phyloP scores from a whole-genome alignment of 2,888 invertebrate genomes.

The Stratiomys singularior region DNA sequence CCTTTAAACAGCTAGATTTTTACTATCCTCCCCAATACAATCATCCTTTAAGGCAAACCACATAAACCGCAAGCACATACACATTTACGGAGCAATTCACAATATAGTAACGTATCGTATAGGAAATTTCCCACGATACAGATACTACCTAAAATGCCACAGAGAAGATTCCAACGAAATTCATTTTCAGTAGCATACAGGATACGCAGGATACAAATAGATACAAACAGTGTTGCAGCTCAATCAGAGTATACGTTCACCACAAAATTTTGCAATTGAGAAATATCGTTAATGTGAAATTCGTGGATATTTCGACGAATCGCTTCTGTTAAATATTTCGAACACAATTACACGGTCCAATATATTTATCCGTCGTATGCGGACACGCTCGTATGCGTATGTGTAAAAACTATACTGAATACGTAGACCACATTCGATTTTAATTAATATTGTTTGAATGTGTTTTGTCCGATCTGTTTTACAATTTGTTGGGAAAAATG shows the following conservation, averaged over 20 bases:
- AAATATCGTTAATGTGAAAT: slow-evolving; percentile 3
- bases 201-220: not conserved
- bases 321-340: not conserved
- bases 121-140: not conserved
- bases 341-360: no score
- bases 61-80: not conserved
- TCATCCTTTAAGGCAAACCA: not conserved
- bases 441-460: slow-evolving; percentile 22
- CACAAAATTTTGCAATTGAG: slow-evolving; percentile 2
- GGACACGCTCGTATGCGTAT: no score
- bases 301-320: not conserved
- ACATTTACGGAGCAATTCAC: not conserved
- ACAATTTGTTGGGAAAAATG: slow-evolving; percentile 1
- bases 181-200: not conserved
- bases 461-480: slow-evolving; percentile 1
- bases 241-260: slow-evolving; percentile 9
- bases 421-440: slow-evolving; percentile 13
- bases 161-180: not conserved
- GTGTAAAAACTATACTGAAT: not conserved
- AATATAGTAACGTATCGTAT: not conserved
- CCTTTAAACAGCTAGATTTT: not conserved
- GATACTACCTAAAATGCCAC: not conserved
- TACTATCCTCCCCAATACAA: not conserved
- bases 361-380: no score
- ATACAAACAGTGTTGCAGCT: not conserved